Conservation (phyloP, 2,797 vertebrate genomes). For the Phylloscopus collybita region DNA sequence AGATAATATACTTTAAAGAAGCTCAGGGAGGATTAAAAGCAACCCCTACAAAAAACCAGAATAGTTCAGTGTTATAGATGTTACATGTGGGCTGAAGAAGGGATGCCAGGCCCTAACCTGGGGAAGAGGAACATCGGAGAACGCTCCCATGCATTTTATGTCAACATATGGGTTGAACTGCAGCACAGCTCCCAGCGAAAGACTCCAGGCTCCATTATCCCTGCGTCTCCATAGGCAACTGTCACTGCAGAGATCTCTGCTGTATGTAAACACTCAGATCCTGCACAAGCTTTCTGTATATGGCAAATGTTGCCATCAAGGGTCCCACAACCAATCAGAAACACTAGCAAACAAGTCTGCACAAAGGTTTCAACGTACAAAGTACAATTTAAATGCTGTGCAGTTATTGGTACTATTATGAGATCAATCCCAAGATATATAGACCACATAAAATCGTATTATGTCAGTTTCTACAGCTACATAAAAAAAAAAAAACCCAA, state of each 20-base stretch:
- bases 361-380: neutral
- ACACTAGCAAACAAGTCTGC: neutral
- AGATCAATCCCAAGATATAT: neutral
- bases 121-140: neutral
- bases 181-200: constrained; percentile 30
- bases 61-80: constrained; percentile 39
- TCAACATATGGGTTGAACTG: constrained; percentile 37
- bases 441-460: neutral
- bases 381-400: neutral
- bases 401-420: neutral
- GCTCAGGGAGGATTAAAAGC: constrained; percentile 54
- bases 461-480: neutral
- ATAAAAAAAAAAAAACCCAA: neutral
- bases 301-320: constrained; percentile 4
- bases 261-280: constrained; percentile 52
- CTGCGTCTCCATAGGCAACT: constrained; percentile 64
- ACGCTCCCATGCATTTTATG: neutral
- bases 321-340: neutral
- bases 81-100: constrained; percentile 36
- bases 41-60: constrained; percentile 56
- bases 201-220: constrained; percentile 53
- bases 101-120: constrained; percentile 9
- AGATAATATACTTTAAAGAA: constrained; percentile 58
- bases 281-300: neutral
- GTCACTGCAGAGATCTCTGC: constrained; percentile 58